Conservation (phyloP, 2,888 invertebrate species). For the Hecatera dysodea region DNA sequence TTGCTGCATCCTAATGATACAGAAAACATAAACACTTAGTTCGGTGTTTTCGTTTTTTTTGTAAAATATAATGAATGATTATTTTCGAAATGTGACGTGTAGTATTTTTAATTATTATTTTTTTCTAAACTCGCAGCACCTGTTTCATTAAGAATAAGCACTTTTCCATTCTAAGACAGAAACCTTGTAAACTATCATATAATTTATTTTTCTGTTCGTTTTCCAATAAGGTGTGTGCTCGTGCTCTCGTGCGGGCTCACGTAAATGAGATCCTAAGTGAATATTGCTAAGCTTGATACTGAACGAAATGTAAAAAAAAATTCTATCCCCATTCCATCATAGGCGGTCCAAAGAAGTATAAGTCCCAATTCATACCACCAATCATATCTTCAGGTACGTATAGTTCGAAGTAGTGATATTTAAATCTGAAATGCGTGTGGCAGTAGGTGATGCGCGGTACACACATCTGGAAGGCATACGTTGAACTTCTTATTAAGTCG, state of each 20-base stretch:
- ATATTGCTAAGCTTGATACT: background rate
- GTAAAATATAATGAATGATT: no score
- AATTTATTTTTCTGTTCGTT: background rate
- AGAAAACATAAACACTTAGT: no score
- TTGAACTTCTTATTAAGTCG: constrained; percentile 73
- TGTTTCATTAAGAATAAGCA: no score
- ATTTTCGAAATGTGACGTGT: no score
- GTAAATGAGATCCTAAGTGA: background rate
- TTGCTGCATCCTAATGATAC: no score
- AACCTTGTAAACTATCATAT: no score
- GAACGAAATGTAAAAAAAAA: background rate
- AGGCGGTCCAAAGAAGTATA: constrained; percentile 46
- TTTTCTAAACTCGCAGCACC: no score
- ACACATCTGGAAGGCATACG: constrained; percentile 79
- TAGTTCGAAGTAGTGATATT: constrained; percentile 79
- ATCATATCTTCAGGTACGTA: constrained; percentile 70
- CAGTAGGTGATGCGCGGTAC: constrained; percentile 77
- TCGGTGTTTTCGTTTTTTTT: no score
- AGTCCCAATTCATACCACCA: constrained; percentile 67
- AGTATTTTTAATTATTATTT: no score
- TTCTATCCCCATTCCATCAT: background rate
- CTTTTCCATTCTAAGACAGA: no score
- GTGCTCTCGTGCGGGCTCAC: no score
- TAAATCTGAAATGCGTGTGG: constrained; percentile 69
- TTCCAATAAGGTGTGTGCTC: background rate